phyloP scores from a whole-genome alignment of 2,113 vertebrate genomes.

The Notarius quadriscutis region DNA sequence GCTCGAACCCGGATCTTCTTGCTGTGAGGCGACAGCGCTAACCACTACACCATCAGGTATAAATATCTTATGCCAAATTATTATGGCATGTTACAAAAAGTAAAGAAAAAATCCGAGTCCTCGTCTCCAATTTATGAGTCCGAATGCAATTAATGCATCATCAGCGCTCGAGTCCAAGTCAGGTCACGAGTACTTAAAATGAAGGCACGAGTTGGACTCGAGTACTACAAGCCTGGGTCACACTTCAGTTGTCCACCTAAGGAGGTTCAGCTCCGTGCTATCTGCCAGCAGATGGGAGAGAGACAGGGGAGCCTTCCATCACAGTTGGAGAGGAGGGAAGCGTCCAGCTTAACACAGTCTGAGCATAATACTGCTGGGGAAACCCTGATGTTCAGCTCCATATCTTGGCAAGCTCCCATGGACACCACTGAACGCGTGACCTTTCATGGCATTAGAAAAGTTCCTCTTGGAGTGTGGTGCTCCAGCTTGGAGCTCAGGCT shows the following conservation, averaged over 20 bases:
- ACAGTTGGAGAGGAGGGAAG: conserved; percentile 50
- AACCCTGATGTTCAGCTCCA: conserved; percentile 22
- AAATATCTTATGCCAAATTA: too few species aligned
- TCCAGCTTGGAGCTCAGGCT: neutral
- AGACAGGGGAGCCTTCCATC: conserved; percentile 53
- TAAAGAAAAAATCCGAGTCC: too few species aligned
- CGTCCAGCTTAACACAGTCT: conserved; percentile 50
- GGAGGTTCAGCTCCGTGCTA: conserved; percentile 47
- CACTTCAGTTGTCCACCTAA: conserved; percentile 55
- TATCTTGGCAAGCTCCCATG: conserved; percentile 14
- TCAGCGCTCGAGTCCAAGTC: too few species aligned
- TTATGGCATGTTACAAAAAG: too few species aligned
- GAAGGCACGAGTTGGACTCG: too few species aligned
- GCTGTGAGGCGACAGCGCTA: too few species aligned
- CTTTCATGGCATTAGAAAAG: conserved; percentile 15
- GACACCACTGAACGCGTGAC: conserved; percentile 19
- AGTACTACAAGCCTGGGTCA: too few species aligned
- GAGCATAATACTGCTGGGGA: conserved; percentile 42
- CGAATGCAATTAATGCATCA: too few species aligned
- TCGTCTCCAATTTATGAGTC: too few species aligned
- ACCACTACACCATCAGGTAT: too few species aligned
- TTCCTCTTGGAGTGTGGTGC: neutral
- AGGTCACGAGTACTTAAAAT: too few species aligned
- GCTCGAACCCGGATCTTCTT: too few species aligned
- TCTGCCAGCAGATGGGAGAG: conserved; percentile 62